phyloP scores from a whole-genome alignment of 2,113 vertebrate genomes.

The Nestor notabilis region DNA sequence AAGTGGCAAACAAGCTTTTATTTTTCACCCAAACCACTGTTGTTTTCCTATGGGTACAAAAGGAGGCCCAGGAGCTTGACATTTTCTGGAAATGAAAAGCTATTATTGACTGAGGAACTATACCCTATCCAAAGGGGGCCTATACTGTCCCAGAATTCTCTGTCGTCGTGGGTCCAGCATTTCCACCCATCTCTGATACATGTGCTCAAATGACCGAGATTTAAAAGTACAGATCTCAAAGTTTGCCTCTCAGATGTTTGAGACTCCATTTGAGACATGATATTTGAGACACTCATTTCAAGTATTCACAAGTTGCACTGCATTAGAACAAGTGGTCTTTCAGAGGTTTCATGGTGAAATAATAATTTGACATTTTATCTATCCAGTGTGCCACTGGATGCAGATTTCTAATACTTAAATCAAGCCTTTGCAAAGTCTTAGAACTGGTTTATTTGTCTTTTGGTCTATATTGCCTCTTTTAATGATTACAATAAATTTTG shows the following conservation, averaged over 20 bases:
- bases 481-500: neutral
- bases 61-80: neutral
- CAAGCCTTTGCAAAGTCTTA: neutral
- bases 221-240: neutral
- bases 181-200: neutral
- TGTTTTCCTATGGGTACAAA: neutral
- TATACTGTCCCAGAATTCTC: neutral
- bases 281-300: neutral
- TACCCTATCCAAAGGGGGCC: neutral
- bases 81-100: neutral
- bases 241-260: neutral
- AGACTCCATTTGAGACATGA: neutral
- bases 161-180: neutral
- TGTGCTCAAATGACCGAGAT: neutral
- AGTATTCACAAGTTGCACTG: neutral
- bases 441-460: neutral
- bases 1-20: neutral
- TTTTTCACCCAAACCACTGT: neutral
- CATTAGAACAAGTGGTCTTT: neutral
- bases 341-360: neutral
- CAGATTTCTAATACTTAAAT: neutral
- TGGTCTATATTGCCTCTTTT: neutral
- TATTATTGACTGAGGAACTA: neutral
- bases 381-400: neutral
- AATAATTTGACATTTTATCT: neutral